Evolutionary conservation across 2,888 invertebrate species (phyloP).

Genomic region (Eilema caniola): DNA sequence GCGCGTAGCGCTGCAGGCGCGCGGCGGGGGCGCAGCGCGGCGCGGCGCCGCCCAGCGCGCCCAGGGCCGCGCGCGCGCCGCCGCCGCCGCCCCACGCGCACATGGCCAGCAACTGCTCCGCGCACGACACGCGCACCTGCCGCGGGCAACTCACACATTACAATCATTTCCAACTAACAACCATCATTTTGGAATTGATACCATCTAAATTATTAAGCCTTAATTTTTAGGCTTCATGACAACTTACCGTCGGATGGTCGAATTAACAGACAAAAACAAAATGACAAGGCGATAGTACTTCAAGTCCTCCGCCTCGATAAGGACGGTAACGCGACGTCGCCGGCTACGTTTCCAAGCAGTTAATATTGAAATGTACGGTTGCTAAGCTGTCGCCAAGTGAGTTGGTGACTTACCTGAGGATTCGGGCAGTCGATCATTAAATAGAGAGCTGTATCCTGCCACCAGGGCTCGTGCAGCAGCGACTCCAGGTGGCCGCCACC

Average conservation of each 20-base stretch:
- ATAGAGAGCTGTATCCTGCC: slow-evolving; percentile 96
- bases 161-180: too few relatives aligned
- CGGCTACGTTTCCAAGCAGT: too few relatives aligned
- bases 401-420: slow-evolving; percentile 81
- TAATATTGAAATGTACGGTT: too few relatives aligned
- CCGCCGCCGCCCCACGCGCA: slow-evolving; percentile 92
- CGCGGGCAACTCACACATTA: too few relatives aligned
- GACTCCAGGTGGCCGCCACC: slow-evolving; percentile 95
- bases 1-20: slow-evolving; percentile 86
- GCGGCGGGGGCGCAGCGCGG: slow-evolving; percentile 87
- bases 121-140: slow-evolving; percentile 90
- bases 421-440: slow-evolving; percentile 94
- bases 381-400: too few relatives aligned
- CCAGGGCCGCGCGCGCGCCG: slow-evolving; percentile 74
- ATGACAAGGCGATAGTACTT: too few relatives aligned
- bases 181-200: background rate
- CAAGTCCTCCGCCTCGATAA: too few relatives aligned
- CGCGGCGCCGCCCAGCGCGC: slow-evolving; percentile 70
- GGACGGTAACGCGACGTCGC: too few relatives aligned
- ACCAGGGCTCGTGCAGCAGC: slow-evolving; percentile 93
- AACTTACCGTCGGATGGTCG: background rate
- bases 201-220: too few relatives aligned
- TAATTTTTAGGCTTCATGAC: too few relatives aligned
- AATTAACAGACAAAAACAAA: too few relatives aligned
- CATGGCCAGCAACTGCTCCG: slow-evolving; percentile 94